These are phyloP conservation scores for Odontomachus brunneus DNA, from an alignment of 1,140 invertebrate genomes.

Conservation along the genomic window DNA sequence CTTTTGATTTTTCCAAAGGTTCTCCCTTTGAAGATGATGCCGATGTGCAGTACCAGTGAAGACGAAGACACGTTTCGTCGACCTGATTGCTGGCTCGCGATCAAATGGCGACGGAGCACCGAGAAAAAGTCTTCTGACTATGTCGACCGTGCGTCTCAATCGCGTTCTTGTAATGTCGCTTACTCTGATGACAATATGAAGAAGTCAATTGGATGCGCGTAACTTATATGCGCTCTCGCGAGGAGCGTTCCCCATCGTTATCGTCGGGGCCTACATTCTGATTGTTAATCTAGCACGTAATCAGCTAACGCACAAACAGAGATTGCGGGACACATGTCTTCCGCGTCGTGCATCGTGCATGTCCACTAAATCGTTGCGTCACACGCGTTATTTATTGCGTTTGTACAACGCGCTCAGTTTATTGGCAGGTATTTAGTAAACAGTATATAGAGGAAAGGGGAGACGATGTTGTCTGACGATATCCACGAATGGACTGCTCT, in stretches of 20 bases:
- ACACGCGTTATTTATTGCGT: not conserved
- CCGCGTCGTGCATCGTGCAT: constrained; percentile 9
- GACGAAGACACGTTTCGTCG: too few relatives aligned
- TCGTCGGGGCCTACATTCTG: constrained; percentile 6
- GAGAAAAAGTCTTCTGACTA: not conserved
- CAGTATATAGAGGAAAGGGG: not conserved
- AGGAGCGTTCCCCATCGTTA: constrained; percentile 4
- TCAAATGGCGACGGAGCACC: too few relatives aligned
- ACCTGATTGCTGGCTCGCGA: not conserved
- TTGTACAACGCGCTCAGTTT: not conserved
- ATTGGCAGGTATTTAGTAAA: constrained; percentile 1
- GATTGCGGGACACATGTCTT: not conserved
- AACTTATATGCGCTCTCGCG: constrained; percentile 14
- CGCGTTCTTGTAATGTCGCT: too few relatives aligned
- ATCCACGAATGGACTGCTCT: not conserved
- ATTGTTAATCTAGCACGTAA: constrained; percentile 27
- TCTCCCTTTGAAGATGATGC: not conserved
- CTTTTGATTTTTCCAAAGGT: not conserved
- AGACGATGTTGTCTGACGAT: not conserved
- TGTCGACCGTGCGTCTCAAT: not conserved
- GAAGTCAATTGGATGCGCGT: not conserved
- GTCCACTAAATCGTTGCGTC: not conserved
- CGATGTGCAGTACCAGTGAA: not conserved
- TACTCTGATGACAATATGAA: not conserved
- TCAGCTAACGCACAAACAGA: not conserved